Conservation (phyloP, 2,113 vertebrate genomes). For the Erythrolamprus reginae region DNA sequence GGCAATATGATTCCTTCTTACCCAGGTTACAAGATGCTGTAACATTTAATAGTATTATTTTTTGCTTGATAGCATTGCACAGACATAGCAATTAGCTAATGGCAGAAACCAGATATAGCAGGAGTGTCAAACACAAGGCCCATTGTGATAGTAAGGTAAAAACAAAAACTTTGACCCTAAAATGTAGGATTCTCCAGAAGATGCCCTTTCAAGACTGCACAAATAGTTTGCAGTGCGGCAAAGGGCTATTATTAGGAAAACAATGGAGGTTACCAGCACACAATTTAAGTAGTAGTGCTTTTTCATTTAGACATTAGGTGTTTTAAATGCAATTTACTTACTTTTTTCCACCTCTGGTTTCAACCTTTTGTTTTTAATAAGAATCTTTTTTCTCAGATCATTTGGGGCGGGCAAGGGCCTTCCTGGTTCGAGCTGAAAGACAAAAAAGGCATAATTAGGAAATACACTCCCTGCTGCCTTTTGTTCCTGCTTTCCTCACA, state of each 20-base stretch:
- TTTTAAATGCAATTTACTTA: conserved; percentile 62
- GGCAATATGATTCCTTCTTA: not conserved
- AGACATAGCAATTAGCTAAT: not conserved
- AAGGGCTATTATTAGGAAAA: not conserved
- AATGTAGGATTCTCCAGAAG: not conserved
- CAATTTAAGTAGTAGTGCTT: not conserved
- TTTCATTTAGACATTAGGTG: not conserved
- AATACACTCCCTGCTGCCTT: not conserved
- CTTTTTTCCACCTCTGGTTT: conserved; percentile 98
- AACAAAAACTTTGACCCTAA: not conserved
- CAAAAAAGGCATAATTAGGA: conserved; percentile 28
- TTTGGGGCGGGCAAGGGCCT: conserved; percentile 88
- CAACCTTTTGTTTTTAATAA: conserved; percentile 97
- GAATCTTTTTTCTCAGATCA: conserved; percentile 95
- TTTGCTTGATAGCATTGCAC: not conserved
- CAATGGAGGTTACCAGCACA: not conserved
- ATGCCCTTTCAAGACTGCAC: not conserved
- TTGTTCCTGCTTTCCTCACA: not conserved
- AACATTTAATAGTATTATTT: not conserved
- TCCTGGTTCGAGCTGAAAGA: conserved; percentile 83
- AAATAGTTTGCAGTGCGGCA: not conserved
- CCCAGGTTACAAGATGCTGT: no score
- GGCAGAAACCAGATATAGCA: not conserved
- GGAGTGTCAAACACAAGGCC: no score
- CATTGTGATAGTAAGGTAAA: not conserved